Percentiles rank a stretch among this genome's conserved stretches.
phyloP scores from a whole-genome alignment of 2,888 invertebrate genomes.

The Lepas anatifera region DNA sequence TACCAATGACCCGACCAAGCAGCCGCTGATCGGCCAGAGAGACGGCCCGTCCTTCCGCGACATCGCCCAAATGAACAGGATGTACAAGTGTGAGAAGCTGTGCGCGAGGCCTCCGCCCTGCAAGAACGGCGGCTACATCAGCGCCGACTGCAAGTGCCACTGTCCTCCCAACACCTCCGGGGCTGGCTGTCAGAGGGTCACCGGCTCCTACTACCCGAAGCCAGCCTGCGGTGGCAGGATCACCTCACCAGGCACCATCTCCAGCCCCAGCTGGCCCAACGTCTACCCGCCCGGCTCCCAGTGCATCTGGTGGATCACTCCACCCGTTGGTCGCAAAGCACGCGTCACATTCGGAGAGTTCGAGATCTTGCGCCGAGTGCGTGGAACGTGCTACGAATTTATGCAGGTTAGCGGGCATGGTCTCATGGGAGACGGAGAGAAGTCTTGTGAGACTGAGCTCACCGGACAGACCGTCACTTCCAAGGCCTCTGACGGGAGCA shows the following conservation, averaged over 20 bases:
- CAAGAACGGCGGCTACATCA: neutral
- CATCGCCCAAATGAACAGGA: neutral
- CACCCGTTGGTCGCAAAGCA: neutral
- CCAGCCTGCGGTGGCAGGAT: neutral
- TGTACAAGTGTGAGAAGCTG: neutral
- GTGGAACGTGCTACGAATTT: neutral
- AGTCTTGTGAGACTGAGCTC: neutral
- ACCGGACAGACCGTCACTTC: neutral
- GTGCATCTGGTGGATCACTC: neutral
- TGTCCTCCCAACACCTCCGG: slow-evolving; percentile 1
- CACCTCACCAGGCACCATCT: neutral
- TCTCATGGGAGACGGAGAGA: neutral
- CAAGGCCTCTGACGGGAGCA: neutral
- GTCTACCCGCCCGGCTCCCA: neutral
- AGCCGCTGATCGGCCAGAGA: neutral
- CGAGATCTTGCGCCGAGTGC: neutral
- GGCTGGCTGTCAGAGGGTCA: neutral
- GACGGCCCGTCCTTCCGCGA: neutral
- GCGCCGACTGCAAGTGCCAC: neutral
- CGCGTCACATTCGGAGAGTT: neutral
- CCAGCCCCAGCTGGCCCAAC: neutral
- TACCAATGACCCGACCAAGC: neutral
- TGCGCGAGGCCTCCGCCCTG: neutral
- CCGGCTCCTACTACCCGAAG: neutral
- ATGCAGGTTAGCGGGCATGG: neutral